Evolutionary conservation across 64 coral and sea anemone species (phyloP), one percentile per base, ranked within the genome.

Genomic region (Catalaphyllia jardinei): DNA sequence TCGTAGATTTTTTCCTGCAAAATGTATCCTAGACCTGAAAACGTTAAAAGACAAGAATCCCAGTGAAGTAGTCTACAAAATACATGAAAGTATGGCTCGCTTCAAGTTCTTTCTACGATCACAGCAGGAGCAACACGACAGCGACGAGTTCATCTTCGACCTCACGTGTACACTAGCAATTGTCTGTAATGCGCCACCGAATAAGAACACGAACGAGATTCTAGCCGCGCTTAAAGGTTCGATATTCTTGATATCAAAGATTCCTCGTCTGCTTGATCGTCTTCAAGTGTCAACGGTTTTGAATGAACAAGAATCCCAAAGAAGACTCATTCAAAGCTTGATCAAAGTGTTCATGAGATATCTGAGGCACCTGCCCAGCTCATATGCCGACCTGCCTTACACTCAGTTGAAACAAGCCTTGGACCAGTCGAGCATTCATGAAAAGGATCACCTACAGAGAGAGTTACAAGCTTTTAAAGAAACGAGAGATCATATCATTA

Each of bases 341-440:
- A 76, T 95, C 51, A 22, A 8, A 29, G 46, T 95, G 22, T 95
- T 81, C 59, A 62, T 4, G 31, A 83, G 38, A 50, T 95, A 95
- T 67, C 33, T 95, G 24, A 90, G 76, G 38, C 86, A 75, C 59
- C 69, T 95, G 38, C 93, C 93, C 1, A 95, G 86, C 57, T 91
- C 93, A 5, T 95, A 88, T 85, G 83, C 85, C 52, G 93, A 95
- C 31, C 17, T 92, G 1, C 93, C 93, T 31, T 86, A 91, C 27
- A 79, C 84, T 49, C 64, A 91, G 62, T 50, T 95, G 22, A 85
- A 92, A 76, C 10, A 71, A 67, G 87, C 78, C 15, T 11, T 95
- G 20, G 24, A 39, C 31, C 51, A 88, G 33, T 63, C 81, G 22
- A 55, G 60, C 75, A n/a, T 95, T 20, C 59, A 39, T 19, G 22